Evolutionary conservation across 2,888 invertebrate species (phyloP), one percentile per base, ranked within the genome.

Genomic region (Tipula unca): DNA sequence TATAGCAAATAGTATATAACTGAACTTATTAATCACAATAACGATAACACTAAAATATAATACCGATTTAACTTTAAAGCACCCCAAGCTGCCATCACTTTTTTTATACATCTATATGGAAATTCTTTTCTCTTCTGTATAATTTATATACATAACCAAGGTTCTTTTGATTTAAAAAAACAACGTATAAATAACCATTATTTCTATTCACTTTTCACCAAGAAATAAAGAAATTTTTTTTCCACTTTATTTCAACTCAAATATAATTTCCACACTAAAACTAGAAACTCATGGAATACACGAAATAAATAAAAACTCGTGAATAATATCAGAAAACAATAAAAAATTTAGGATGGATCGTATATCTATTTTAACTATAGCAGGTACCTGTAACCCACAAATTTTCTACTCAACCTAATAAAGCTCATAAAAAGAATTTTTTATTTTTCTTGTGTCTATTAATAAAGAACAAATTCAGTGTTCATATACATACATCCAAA

Each of bases 51-150:
- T 39, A 6, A 39, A 39, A 48, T 48, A 48, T 8, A 83, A 6
- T 83, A 83, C 83, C 83, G 83, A 83, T 83, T 83, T 83, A 83
- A 83, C 17, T 83, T 83, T 3, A 83, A 32, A 83, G 83, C 83
- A 83, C 35, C 35, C 83, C 83, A 83, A 32, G 83, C 83, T 83
- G 83, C 83, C 83, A 83, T 83, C 17, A 32, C 83, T 32, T 32
- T 2, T 8, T 83, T 83, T 35, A n/a, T 82, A 32, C n/a, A 32
- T n/a, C 14, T 32, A 6, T 83, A n/a, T 35, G 32, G 69, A 10
- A 69, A 25, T 82, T 3, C 29, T 82, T 29, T 29, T 1, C 25
- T 82, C 29, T 25, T 29, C 14, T 25, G 29, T 29, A 1, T 82
- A 17, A 17, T 83, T 83, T n/a, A n/a, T n/a, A n/a, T 10, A 69